Evolutionary conservation across 1,140 invertebrate species (phyloP).

Genomic region (Cyclargus thomasi): DNA sequence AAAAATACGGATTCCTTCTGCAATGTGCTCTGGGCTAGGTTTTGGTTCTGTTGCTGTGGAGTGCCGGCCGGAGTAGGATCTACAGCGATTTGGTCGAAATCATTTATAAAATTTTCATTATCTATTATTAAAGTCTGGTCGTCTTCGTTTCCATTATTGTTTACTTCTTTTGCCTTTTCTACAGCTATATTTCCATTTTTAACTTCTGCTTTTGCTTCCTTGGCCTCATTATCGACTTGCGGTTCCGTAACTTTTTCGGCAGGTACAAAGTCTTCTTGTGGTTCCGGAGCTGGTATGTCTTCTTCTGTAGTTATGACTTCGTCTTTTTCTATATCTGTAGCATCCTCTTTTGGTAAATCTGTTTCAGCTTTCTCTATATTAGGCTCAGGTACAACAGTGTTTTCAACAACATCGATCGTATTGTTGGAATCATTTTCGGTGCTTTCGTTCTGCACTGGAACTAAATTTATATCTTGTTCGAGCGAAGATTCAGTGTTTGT

Average conservation of each 20-base stretch:
- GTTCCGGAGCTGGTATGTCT: slow-evolving; percentile 36
- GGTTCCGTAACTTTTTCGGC: slow-evolving; percentile 43
- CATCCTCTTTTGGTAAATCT: slow-evolving; percentile 49
- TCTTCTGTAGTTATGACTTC: slow-evolving; percentile 33
- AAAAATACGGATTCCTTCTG: slow-evolving; percentile 97
- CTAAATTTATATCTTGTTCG: slow-evolving; percentile 54
- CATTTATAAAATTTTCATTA: slow-evolving; percentile 66
- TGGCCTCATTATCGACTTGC: slow-evolving; percentile 41
- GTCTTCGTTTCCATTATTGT: slow-evolving; percentile 48
- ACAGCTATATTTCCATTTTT: slow-evolving; percentile 46
- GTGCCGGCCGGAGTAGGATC: slow-evolving; percentile 55
- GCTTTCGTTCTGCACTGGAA: slow-evolving; percentile 44
- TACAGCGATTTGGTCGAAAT: slow-evolving; percentile 65
- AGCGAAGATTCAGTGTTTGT: slow-evolving; percentile 52
- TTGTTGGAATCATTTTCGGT: slow-evolving; percentile 46
- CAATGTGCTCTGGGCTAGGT: slow-evolving; percentile 67
- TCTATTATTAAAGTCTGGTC: slow-evolving; percentile 58
- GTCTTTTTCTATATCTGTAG: slow-evolving; percentile 39
- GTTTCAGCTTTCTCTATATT: slow-evolving; percentile 37
- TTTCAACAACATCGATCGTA: slow-evolving; percentile 43
- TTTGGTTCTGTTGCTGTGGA: slow-evolving; percentile 51
- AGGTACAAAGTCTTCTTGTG: slow-evolving; percentile 32
- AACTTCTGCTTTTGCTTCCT: slow-evolving; percentile 45
- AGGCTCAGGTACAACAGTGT: slow-evolving; percentile 41
- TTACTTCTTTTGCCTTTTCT: slow-evolving; percentile 52